phyloP scores from a whole-genome alignment of 2,113 vertebrate genomes.

The Athene cunicularia region DNA sequence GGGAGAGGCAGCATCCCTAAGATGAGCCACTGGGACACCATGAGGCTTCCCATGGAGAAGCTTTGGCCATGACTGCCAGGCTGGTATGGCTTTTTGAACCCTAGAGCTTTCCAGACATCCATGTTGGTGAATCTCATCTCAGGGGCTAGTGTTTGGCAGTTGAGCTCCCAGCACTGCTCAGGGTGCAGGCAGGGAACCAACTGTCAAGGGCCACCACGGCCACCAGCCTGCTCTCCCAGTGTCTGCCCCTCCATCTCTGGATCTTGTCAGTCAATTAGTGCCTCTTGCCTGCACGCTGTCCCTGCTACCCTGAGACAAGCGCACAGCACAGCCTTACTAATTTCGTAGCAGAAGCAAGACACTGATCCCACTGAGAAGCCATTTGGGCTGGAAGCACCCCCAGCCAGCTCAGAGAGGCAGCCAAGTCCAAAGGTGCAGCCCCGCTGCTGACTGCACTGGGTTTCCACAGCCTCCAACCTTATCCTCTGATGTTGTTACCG shows the following conservation, averaged over 20 bases:
- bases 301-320: not conserved
- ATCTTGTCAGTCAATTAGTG: not conserved
- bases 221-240: not conserved
- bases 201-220: not conserved
- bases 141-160: not conserved
- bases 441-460: fast-evolving
- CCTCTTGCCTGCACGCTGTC: not conserved
- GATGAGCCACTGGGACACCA: not conserved
- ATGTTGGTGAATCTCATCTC: not conserved
- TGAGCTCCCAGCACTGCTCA: fast-evolving
- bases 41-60: not conserved
- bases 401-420: not conserved
- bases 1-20: not conserved
- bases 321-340: fast-evolving
- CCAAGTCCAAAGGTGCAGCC: not conserved
- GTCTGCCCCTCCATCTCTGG: not conserved
- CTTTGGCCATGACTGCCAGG: not conserved
- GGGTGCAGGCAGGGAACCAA: not conserved
- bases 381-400: not conserved
- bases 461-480: not conserved
- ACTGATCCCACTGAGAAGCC: not conserved
- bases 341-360: not conserved
- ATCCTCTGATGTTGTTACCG: not conserved
- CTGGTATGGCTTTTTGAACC: not conserved
- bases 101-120: not conserved